These are phyloP conservation scores for Rhea americana DNA, from an alignment of 2,113 vertebrate species.

Conservation along the genomic window DNA sequence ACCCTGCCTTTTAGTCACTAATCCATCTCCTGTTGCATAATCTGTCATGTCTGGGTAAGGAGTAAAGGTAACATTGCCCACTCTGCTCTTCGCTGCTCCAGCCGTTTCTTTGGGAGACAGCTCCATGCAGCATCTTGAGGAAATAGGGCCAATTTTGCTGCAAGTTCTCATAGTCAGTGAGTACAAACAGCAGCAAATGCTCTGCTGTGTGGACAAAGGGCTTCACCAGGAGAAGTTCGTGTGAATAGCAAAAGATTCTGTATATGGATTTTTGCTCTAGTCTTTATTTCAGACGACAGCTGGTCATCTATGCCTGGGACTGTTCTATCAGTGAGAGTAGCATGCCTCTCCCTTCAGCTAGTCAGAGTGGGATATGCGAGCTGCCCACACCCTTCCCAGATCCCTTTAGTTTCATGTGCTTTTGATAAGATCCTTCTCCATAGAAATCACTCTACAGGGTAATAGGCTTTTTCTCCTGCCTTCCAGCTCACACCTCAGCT, in stretches of 20 bases:
- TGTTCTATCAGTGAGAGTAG: neutral
- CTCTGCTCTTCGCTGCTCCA: too few species aligned
- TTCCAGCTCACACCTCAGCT: neutral
- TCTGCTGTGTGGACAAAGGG: neutral
- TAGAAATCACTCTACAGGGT: neutral
- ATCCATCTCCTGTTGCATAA: too few species aligned
- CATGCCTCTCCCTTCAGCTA: neutral
- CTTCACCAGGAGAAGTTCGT: neutral
- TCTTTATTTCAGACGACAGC: neutral
- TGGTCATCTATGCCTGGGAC: neutral
- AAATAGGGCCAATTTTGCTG: too few species aligned
- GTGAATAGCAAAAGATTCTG: neutral
- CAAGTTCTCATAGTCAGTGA: neutral
- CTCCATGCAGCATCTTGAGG: too few species aligned
- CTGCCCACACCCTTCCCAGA: neutral
- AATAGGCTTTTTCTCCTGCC: neutral
- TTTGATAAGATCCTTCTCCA: neutral
- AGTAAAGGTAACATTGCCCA: too few species aligned
- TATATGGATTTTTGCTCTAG: neutral
- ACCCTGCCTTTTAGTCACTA: too few species aligned
- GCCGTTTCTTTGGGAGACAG: too few species aligned
- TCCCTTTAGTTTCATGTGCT: neutral
- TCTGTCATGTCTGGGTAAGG: too few species aligned
- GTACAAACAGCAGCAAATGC: neutral
- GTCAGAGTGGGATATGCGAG: neutral